Conservation (phyloP, 2,797 vertebrate genomes). For the Lophius americanus region DNA sequence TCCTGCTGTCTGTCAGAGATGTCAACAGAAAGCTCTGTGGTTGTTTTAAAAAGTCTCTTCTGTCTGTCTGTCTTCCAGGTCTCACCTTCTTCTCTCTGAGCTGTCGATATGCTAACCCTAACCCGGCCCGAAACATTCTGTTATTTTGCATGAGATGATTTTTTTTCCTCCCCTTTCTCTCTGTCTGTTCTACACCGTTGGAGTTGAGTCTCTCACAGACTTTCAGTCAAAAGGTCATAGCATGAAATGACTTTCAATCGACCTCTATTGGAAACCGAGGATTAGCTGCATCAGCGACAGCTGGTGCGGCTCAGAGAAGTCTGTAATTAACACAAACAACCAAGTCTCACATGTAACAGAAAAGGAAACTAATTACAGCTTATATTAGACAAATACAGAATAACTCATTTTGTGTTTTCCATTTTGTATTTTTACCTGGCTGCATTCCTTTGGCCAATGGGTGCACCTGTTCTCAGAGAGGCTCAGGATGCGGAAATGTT, state of each 20-base stretch:
- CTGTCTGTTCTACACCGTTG: conserved; percentile 2
- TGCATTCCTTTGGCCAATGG: not conserved
- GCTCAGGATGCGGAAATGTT: not conserved
- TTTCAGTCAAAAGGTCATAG: conserved; percentile 22
- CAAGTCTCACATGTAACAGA: conserved; percentile 17
- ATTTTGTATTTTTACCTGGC: not conserved
- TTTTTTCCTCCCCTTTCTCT: conserved; percentile 21
- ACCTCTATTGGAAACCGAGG: conserved; percentile 31
- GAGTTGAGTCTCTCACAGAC: conserved; percentile 8
- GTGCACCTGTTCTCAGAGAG: not conserved
- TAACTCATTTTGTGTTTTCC: too few relatives aligned
- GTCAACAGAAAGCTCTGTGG: not conserved
- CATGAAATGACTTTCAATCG: conserved; percentile 14
- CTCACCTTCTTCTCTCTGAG: conserved; percentile 22
- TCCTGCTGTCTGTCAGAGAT: conserved; percentile 7
- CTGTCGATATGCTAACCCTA: not conserved
- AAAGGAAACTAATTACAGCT: conserved; percentile 25
- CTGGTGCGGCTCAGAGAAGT: conserved; percentile 30
- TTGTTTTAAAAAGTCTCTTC: conserved; percentile 34
- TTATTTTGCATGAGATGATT: conserved; percentile 31
- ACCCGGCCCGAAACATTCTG: conserved; percentile 6
- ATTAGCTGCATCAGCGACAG: conserved; percentile 47
- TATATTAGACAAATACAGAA: not conserved
- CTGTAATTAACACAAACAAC: conserved; percentile 38
- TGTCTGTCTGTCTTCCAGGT: conserved; percentile 46